Evolutionary conservation across 2,888 invertebrate species (phyloP).

Genomic region (Electrophaes corylata): DNA sequence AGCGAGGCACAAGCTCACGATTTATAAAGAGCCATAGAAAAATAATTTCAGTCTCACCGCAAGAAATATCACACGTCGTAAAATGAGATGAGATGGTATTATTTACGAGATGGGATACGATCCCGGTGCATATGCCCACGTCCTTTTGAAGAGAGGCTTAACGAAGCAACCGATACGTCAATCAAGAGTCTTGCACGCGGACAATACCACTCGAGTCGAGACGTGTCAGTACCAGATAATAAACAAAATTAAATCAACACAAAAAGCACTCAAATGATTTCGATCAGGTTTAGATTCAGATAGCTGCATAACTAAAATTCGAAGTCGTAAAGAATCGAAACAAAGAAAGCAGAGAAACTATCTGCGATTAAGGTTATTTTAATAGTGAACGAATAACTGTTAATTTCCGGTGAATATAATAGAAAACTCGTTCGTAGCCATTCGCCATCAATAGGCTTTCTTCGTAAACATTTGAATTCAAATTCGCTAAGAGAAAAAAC

Average conservation of each 20-base stretch:
- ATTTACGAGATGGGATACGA: conserved; percentile 49
- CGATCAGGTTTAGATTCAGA: conserved; percentile 23
- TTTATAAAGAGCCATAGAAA: conserved; percentile 43
- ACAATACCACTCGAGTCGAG: conserved; percentile 48
- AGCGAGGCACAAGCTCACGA: conserved; percentile 33
- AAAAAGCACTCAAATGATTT: conserved; percentile 28
- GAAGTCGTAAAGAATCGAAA: conserved; percentile 22
- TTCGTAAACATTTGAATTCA: conserved; percentile 45
- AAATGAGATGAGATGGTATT: conserved; percentile 60
- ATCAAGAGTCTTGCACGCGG: conserved; percentile 53
- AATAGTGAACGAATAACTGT: conserved; percentile 39
- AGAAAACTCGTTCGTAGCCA: conserved; percentile 48
- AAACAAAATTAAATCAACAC: conserved; percentile 29
- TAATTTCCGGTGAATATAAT: conserved; percentile 57
- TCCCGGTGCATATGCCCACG: conserved; percentile 46
- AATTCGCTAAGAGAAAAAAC: conserved; percentile 32
- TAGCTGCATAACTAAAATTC: conserved; percentile 20
- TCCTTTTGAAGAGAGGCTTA: conserved; percentile 63
- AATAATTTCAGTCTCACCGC: conserved; percentile 50
- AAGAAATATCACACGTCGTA: conserved; percentile 66
- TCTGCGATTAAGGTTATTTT: conserved; percentile 41
- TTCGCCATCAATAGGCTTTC: conserved; percentile 31
- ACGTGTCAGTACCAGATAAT: conserved; percentile 18
- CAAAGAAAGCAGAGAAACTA: conserved; percentile 27
- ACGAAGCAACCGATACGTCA: conserved; percentile 69